Evolutionary conservation across 2,113 vertebrate species (phyloP).

Genomic region (Leptocoma aspasia): DNA sequence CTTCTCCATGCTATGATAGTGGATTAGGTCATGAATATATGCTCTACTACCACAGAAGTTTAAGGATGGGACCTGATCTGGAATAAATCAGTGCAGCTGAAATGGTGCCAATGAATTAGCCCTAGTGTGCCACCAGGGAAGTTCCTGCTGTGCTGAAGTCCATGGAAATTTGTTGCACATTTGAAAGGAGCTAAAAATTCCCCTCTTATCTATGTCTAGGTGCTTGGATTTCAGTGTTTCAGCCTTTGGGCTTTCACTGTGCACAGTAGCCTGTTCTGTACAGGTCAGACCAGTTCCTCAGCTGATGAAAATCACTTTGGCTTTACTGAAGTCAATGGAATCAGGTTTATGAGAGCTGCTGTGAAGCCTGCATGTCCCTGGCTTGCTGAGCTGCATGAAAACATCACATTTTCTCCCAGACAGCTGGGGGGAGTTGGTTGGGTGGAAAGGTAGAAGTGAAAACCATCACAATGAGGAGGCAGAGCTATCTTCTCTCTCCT

Average conservation of each 20-base stretch:
- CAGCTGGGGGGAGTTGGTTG: not conserved
- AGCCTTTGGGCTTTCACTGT: not conserved
- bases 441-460: not conserved
- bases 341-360: not conserved
- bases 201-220: not conserved
- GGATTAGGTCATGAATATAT: not conserved
- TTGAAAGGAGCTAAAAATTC: not conserved
- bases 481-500: not conserved
- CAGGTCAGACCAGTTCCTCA: constrained; percentile 14
- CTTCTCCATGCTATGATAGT: not conserved
- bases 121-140: not conserved
- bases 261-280: not conserved
- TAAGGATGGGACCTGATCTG: not conserved
- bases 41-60: not conserved
- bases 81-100: not conserved
- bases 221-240: not conserved
- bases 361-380: not conserved
- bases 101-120: not conserved
- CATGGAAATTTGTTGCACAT: not conserved
- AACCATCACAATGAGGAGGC: not conserved
- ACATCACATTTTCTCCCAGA: not conserved
- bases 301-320: constrained; percentile 2
- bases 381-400: not conserved
- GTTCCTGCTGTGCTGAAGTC: not conserved
- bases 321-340: not conserved